Conservation (phyloP, 2,797 vertebrate species). For the Cynopterus sphinx region DNA sequence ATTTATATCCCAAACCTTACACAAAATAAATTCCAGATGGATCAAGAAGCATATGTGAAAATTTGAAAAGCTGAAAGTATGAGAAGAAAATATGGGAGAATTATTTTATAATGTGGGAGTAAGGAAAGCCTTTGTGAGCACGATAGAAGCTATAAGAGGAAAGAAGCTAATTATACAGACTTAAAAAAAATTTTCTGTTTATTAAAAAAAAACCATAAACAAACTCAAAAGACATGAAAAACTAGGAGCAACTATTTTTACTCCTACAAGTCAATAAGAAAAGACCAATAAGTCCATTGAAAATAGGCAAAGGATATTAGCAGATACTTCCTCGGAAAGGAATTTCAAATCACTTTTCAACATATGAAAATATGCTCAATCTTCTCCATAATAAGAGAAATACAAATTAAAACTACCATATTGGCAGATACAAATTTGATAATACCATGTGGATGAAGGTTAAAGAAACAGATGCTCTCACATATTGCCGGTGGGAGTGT, state of each 20-base stretch:
- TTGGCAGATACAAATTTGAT: conserved; percentile 66
- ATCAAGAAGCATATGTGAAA: conserved; percentile 15
- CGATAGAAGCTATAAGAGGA: neutral
- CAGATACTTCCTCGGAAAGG: conserved; percentile 43
- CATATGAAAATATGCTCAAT: conserved; percentile 42
- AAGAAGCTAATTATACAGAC: conserved; percentile 40
- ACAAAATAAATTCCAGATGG: conserved; percentile 16
- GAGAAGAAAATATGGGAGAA: conserved; percentile 1
- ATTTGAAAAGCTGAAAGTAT: neutral
- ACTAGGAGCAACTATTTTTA: conserved; percentile 5
- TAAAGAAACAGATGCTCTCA: conserved; percentile 72
- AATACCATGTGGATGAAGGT: conserved; percentile 67
- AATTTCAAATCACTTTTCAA: conserved; percentile 53
- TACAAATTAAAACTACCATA: conserved; percentile 60
- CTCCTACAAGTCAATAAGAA: conserved; percentile 37
- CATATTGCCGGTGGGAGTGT: conserved; percentile 67
- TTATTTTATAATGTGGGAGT: conserved; percentile 15
- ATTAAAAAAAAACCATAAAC: neutral
- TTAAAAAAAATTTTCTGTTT: neutral
- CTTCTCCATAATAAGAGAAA: conserved; percentile 47
- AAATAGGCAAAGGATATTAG: conserved; percentile 56
- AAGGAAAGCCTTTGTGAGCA: neutral
- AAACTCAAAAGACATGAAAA: conserved; percentile 51
- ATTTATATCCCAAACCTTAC: neutral
- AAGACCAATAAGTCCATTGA: conserved; percentile 17